These are phyloP conservation scores for Synchiropus splendidus DNA, from an alignment of 2,113 vertebrate species.

Conservation along the genomic window DNA sequence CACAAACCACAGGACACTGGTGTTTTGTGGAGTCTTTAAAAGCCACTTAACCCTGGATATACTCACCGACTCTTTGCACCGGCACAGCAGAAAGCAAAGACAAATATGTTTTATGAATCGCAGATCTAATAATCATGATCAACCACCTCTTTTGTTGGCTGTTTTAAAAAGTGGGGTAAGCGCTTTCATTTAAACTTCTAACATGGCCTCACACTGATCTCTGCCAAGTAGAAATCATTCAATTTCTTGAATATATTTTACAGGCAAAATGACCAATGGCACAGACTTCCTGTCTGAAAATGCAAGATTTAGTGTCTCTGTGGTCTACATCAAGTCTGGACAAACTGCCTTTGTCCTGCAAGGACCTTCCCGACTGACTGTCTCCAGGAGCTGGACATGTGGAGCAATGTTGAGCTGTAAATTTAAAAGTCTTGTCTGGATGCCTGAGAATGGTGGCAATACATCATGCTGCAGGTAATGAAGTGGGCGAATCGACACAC, in stretches of 20 bases:
- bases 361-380: slow-evolving; percentile 56
- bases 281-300: slow-evolving; percentile 64
- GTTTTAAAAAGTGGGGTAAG: too few relatives aligned
- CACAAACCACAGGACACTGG: slow-evolving; percentile 44
- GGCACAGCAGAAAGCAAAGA: slow-evolving; percentile 36
- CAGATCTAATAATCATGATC: too few relatives aligned
- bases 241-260: slow-evolving; percentile 59
- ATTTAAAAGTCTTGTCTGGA: slow-evolving; percentile 36
- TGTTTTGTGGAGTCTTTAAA: too few relatives aligned
- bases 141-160: too few relatives aligned
- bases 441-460: slow-evolving; percentile 46
- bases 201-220: slow-evolving; percentile 20
- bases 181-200: too few relatives aligned
- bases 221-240: slow-evolving; percentile 51
- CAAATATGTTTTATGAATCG: slow-evolving; percentile 21
- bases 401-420: slow-evolving; percentile 47
- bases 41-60: too few relatives aligned
- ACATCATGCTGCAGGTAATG: slow-evolving; percentile 42
- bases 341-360: slow-evolving; percentile 60
- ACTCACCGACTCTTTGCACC: too few relatives aligned
- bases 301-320: slow-evolving; percentile 60
- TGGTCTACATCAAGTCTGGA: slow-evolving; percentile 48
- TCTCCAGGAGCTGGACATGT: slow-evolving; percentile 61
- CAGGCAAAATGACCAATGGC: slow-evolving; percentile 53
- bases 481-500: slow-evolving; percentile 44